These are phyloP conservation scores for Austrolebias charrua DNA, from an alignment of 2,797 vertebrate genomes.

Conservation along the genomic window DNA sequence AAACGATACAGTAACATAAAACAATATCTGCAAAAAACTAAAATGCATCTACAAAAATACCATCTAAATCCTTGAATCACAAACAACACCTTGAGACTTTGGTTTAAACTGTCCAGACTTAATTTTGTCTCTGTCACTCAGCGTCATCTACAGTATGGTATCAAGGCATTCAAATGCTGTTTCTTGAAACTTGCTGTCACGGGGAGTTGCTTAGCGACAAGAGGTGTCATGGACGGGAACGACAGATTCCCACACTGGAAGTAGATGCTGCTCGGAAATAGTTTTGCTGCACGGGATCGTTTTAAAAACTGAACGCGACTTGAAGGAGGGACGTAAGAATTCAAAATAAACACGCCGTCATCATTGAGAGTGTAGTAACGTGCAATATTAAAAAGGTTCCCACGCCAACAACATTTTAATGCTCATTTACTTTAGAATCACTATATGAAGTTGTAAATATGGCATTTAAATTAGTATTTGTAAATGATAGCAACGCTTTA, in stretches of 20 bases:
- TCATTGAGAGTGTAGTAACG: too few species aligned
- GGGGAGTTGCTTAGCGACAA: constrained; percentile 50
- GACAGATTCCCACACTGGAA: constrained; percentile 28
- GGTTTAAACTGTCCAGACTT: background rate
- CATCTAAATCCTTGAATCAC: background rate
- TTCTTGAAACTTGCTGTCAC: constrained; percentile 31
- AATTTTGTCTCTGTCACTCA: background rate
- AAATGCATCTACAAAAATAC: too few species aligned
- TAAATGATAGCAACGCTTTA: constrained; percentile 10
- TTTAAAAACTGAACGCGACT: background rate
- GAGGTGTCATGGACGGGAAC: constrained; percentile 48
- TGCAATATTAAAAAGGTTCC: too few species aligned
- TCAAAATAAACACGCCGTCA: too few species aligned
- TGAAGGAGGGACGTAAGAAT: background rate
- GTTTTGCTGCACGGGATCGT: background rate
- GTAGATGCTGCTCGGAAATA: constrained; percentile 6
- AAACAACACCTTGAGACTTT: background rate
- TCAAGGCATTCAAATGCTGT: constrained; percentile 22
- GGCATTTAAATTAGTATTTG: background rate
- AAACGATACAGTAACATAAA: background rate
- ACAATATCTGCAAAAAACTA: too few species aligned
- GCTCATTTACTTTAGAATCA: too few species aligned
- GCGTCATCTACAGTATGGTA: background rate
- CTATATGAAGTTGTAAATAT: background rate
- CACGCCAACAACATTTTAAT: too few species aligned